Conservation (phyloP, 2,888 invertebrate genomes). For the Lacanobia wlatinum region DNA sequence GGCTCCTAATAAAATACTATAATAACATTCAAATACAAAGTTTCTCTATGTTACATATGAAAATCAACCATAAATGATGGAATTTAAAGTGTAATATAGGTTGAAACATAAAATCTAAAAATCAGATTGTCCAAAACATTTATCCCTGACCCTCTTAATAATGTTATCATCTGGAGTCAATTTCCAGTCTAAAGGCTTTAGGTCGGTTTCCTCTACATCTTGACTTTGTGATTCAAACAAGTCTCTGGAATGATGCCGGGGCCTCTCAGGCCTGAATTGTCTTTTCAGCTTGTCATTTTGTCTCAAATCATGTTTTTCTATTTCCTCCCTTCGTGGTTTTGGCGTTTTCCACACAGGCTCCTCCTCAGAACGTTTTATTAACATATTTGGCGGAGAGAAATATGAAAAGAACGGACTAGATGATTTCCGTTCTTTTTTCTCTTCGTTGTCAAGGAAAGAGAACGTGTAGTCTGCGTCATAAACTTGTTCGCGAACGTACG, state of each 20-base stretch:
- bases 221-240: slow-evolving; percentile 85
- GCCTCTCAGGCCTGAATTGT: slow-evolving; percentile 66
- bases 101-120: slow-evolving; percentile 71
- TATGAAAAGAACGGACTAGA: slow-evolving; percentile 86
- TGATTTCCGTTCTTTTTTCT: slow-evolving; percentile 76
- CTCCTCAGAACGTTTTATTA: slow-evolving; percentile 70
- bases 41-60: not conserved
- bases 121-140: slow-evolving; percentile 82
- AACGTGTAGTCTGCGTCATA: slow-evolving; percentile 83
- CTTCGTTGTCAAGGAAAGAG: slow-evolving; percentile 80
- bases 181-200: slow-evolving; percentile 78
- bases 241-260: slow-evolving; percentile 81
- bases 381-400: slow-evolving; percentile 78
- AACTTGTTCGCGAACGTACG: slow-evolving; percentile 81
- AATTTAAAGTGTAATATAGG: slow-evolving; percentile 61
- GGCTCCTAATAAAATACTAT: slow-evolving; percentile 47
- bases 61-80: slow-evolving; percentile 42
- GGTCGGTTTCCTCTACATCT: slow-evolving; percentile 76
- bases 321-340: slow-evolving; percentile 62
- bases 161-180: slow-evolving; percentile 82
- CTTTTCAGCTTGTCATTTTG: slow-evolving; percentile 63
- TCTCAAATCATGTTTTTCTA: slow-evolving; percentile 66
- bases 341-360: slow-evolving; percentile 79
- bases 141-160: slow-evolving; percentile 80
- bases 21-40: slow-evolving; percentile 22